Evolutionary conservation across 1,140 invertebrate genomes (phyloP).

Genomic region (Drosophila nigrodunni): DNA sequence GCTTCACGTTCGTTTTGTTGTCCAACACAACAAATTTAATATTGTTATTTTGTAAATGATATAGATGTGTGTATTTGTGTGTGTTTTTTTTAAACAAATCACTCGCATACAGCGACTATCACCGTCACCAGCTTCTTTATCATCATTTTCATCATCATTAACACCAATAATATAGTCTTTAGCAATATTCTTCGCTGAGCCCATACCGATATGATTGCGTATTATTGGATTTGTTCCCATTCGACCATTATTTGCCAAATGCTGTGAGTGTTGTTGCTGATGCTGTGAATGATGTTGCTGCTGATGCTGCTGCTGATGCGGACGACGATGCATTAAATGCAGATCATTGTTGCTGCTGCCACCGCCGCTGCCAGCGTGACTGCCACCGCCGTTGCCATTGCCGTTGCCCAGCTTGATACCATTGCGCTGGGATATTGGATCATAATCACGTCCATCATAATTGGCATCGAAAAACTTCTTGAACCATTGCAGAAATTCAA

Average conservation of each 20-base stretch:
- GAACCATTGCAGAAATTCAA: constrained; percentile 99
- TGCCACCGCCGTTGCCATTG: constrained; percentile 62
- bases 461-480: constrained; percentile 99
- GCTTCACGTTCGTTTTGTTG: constrained; percentile 50
- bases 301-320: constrained; percentile 75
- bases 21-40: constrained; percentile 1
- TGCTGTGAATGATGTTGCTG: constrained; percentile 25
- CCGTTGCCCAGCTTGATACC: constrained; percentile 89
- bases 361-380: constrained; percentile 66
- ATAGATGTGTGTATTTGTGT: not conserved
- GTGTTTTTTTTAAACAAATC: constrained; percentile 7
- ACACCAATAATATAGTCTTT: constrained; percentile 9
- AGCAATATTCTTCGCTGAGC: constrained; percentile 22
- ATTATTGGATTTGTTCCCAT: constrained; percentile 7
- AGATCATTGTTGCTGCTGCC: constrained; percentile 79
- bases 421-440: constrained; percentile 93
- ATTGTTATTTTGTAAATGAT: constrained; percentile 13
- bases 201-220: constrained; percentile 41
- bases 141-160: constrained; percentile 3
- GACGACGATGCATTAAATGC: constrained; percentile 84
- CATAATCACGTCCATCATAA: constrained; percentile 98
- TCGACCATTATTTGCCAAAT: constrained; percentile 61
- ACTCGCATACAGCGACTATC: constrained; percentile 39
- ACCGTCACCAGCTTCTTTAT: constrained; percentile 42
- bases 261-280: constrained; percentile 32